Evolutionary conservation across 2,888 invertebrate species (phyloP).

Genomic region (Cyclophora albipunctata): DNA sequence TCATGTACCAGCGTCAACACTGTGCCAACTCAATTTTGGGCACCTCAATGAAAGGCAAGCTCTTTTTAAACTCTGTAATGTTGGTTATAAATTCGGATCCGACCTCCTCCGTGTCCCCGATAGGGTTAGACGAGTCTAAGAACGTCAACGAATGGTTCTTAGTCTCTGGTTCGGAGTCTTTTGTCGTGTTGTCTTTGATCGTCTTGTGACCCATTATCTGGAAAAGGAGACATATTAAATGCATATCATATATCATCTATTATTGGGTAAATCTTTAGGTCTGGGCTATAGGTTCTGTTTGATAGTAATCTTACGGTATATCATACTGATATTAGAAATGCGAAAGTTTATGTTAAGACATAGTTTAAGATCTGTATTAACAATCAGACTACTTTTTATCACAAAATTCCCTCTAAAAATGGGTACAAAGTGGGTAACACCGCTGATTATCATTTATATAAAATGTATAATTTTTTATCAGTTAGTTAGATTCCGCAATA

Average conservation of each 20-base stretch:
- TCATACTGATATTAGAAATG: too few relatives aligned
- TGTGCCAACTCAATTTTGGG: constrained; percentile 39
- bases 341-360: too few relatives aligned
- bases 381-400: background rate
- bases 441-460: too few relatives aligned
- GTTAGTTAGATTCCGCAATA: too few relatives aligned
- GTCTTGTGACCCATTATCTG: constrained; percentile 57
- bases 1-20: constrained; percentile 29
- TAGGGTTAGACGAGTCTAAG: constrained; percentile 34
- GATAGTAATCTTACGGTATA: too few relatives aligned
- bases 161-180: constrained; percentile 4
- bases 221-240: background rate
- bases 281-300: too few relatives aligned
- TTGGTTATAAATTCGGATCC: constrained; percentile 43
- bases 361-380: too few relatives aligned
- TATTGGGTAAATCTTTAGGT: too few relatives aligned
- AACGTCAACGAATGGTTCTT: constrained; percentile 38
- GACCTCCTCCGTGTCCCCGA: constrained; percentile 38
- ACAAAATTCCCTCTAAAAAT: background rate
- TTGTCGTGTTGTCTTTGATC: constrained; percentile 18
- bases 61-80: constrained; percentile 36
- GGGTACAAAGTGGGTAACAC: background rate
- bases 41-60: constrained; percentile 37
- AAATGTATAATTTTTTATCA: too few relatives aligned
- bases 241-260: too few relatives aligned